Evolutionary conservation across 1,140 invertebrate genomes (phyloP), one percentile per base, ranked within the genome.

Genomic region (Chionoecetes opilio): DNA sequence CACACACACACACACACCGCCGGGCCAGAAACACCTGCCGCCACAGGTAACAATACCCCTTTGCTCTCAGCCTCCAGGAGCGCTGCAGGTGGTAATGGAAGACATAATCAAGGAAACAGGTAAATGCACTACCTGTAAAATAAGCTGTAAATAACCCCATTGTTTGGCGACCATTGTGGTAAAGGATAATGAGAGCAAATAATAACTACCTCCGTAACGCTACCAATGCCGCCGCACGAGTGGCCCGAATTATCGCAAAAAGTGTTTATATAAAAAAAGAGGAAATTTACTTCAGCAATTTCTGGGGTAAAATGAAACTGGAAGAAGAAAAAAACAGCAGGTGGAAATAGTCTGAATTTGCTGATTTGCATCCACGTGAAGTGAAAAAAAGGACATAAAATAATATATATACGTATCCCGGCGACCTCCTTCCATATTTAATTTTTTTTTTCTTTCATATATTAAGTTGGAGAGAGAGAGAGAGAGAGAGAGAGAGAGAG

Each of bases 121-220:
- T 91, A 75, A 91, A 75, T 75, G 89, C 89, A 31, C 89, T 41
- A 34, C 3, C 46, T 90, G 38, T 88, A 91, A 91, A 91, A 91
- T 91, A 91, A 91, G 53, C 89, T 91, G 89, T 91, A 75, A 91
- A 75, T 91, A 53, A 91, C 63, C 17, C 53, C 46, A 91, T 91
- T 91, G 89, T 91, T 91, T 91, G 89, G 89, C 89, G 46, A 75
- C 89, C 35, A 91, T 91, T 91, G 89, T 75, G 89, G 89, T 91
- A 91, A 91, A 91, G 89, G 21, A 38, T 91, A 91, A 91, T 91
- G 89, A 91, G 89, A 75, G 29, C 34, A 41, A 53, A 75, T 91
- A 53, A 91, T 75, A 75, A 91, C 46, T 21, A 17, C 35, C 32
- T n/a, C 89, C 8, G 21, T 91, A 91, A 91, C 89, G 34, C 29